Percentiles rank a stretch among this genome's conserved stretches.
Evolutionary conservation across 2,797 vertebrate genomes (phyloP).

Genomic region (Tolypeutes matacus): DNA sequence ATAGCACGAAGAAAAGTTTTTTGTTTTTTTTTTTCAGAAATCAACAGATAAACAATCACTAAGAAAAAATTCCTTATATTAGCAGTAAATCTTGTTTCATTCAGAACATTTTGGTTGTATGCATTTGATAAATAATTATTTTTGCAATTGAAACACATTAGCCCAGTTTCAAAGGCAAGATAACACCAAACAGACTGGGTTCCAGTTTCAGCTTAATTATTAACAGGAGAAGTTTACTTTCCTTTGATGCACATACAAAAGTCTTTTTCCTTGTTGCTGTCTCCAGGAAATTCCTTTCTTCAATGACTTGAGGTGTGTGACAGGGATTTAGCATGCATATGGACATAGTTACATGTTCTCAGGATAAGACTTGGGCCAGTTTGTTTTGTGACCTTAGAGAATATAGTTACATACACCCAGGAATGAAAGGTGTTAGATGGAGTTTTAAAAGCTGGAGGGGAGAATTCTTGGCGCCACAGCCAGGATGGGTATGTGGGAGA

Average conservation of each 20-base stretch:
- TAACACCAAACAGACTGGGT: not conserved
- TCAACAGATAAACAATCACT: not conserved
- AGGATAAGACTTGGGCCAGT: not conserved
- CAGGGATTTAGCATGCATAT: not conserved
- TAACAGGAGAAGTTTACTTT: not conserved
- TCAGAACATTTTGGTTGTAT: not conserved
- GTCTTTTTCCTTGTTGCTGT: not conserved
- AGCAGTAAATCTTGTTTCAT: not conserved
- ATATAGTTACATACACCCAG: not conserved
- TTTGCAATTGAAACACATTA: not conserved
- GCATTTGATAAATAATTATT: slow-evolving; percentile 5
- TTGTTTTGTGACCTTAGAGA: slow-evolving; percentile 8
- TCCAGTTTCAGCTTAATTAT: not conserved
- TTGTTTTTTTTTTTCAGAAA: slow-evolving; percentile 27
- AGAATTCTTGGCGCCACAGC: not conserved
- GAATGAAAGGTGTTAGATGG: not conserved
- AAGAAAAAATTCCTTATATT: not conserved
- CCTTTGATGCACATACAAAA: not conserved
- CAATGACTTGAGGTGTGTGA: not conserved
- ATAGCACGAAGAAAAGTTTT: not conserved
- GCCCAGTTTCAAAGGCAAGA: not conserved
- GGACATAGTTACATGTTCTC: not conserved
- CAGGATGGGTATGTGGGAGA: not conserved
- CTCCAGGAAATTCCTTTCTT: not conserved
- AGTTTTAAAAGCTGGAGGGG: not conserved